A percentile compares a stretch with the other conserved stretches of the same genome.
phyloP scores from a whole-genome alignment of 1,140 invertebrate species.

The Dryas iulia region DNA sequence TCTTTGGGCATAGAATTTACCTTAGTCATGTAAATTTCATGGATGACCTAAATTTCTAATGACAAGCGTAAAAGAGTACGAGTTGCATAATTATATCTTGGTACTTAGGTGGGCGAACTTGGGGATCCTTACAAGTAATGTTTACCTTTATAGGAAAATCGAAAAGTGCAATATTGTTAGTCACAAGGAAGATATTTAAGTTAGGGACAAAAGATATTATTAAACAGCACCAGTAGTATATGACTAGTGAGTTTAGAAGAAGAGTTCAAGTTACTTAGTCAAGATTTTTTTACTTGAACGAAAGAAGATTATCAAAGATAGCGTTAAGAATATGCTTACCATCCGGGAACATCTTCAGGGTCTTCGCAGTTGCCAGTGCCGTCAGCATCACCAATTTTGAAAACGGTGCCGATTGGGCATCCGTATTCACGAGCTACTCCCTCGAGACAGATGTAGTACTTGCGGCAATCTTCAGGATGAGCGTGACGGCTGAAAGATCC shows the following conservation, averaged over 20 bases:
- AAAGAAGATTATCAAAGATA: slow-evolving; percentile 25
- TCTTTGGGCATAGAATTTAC: slow-evolving; percentile 30
- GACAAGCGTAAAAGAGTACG: not conserved
- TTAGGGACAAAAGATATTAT: slow-evolving; percentile 46
- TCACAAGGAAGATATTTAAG: slow-evolving; percentile 65
- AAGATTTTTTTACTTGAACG: slow-evolving; percentile 59
- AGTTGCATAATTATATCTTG: slow-evolving; percentile 37
- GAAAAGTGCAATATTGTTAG: slow-evolving; percentile 57
- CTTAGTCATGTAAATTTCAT: slow-evolving; percentile 52
- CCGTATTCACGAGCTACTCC: slow-evolving; percentile 95
- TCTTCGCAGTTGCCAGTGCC: slow-evolving; percentile 95
- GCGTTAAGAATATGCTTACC: slow-evolving; percentile 83
- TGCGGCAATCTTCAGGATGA: slow-evolving; percentile 96
- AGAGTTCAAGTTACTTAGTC: slow-evolving; percentile 61
- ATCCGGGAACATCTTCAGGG: slow-evolving; percentile 95
- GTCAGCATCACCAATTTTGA: slow-evolving; percentile 94
- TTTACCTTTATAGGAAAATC: not conserved
- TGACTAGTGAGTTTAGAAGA: slow-evolving; percentile 57
- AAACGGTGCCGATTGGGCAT: slow-evolving; percentile 96
- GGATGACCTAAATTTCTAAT: slow-evolving; percentile 9
- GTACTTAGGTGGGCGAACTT: slow-evolving; percentile 38
- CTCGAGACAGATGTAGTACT: slow-evolving; percentile 96
- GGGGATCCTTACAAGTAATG: not conserved
- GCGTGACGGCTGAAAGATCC: slow-evolving; percentile 96
- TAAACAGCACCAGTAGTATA: slow-evolving; percentile 56